Percentiles rank a stretch among this genome's conserved stretches.
phyloP scores from a whole-genome alignment of 2,797 vertebrate species.

The Trachops cirrhosus region DNA sequence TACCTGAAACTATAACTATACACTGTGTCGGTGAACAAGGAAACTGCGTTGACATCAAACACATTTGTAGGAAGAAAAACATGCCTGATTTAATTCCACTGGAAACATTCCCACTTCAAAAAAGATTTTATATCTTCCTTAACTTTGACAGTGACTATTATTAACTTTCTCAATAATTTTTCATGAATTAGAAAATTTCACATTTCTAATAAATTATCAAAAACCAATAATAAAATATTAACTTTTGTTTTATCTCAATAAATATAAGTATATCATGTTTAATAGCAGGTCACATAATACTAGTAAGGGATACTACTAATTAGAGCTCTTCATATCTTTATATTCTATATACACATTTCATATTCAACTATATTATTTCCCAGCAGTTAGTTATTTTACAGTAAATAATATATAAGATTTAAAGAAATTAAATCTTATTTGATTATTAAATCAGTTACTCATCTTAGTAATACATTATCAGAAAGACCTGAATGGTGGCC shows the following conservation, averaged over 20 bases:
- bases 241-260: neutral
- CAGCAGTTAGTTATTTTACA: neutral
- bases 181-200: slow-evolving; percentile 19
- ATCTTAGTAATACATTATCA: neutral
- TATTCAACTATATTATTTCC: neutral
- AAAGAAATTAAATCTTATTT: slow-evolving; percentile 16
- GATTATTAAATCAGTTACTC: neutral
- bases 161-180: slow-evolving; percentile 48
- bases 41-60: slow-evolving; percentile 34
- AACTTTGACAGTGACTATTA: slow-evolving; percentile 28
- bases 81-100: neutral
- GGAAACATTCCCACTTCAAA: neutral
- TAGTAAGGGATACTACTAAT: neutral
- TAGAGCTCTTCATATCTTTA: neutral
- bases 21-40: neutral
- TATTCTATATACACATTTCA: neutral
- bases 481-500: neutral
- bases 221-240: neutral
- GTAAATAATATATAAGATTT: neutral
- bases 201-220: neutral
- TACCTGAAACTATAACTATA: neutral
- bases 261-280: neutral
- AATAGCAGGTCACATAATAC: neutral
- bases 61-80: neutral
- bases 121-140: neutral